These are phyloP conservation scores for Danio choprae DNA, from an alignment of 2,797 vertebrate genomes.

Conservation along the genomic window DNA sequence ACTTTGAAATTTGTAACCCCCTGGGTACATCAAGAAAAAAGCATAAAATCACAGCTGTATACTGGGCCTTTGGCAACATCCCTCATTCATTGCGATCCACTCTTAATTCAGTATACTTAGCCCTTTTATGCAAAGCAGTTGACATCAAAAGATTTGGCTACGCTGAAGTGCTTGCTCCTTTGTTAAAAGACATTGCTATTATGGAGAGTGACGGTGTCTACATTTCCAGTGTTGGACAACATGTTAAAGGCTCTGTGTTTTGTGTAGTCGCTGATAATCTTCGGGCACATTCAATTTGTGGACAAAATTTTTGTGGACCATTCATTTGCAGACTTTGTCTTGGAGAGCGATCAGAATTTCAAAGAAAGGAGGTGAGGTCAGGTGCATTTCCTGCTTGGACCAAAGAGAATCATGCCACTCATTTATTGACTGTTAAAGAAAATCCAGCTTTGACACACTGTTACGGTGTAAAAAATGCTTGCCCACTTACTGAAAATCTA, in stretches of 20 bases:
- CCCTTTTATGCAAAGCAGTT: constrained; percentile 10
- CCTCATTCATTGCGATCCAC: background rate
- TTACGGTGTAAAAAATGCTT: constrained; percentile 24
- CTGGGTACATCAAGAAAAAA: constrained; percentile 36
- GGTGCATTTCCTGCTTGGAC: constrained; percentile 37
- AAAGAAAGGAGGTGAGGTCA: constrained; percentile 33
- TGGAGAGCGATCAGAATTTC: constrained; percentile 31
- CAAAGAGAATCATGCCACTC: constrained; percentile 28
- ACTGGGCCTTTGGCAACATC: constrained; percentile 31
- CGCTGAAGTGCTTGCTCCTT: background rate
- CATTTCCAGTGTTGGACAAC: constrained; percentile 23
- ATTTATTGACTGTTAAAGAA: constrained; percentile 29
- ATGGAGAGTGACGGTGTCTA: constrained; percentile 21
- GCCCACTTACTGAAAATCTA: constrained; percentile 33
- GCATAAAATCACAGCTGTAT: constrained; percentile 16
- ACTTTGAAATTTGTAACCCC: constrained; percentile 35
- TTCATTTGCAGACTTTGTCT: constrained; percentile 44
- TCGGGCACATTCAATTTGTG: constrained; percentile 41
- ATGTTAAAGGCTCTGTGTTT: constrained; percentile 38
- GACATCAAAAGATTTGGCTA: constrained; percentile 18
- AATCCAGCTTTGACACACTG: constrained; percentile 11
- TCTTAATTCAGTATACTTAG: background rate
- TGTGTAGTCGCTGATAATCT: constrained; percentile 41
- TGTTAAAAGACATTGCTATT: constrained; percentile 5
- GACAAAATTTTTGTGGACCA: constrained; percentile 43